These are phyloP conservation scores for Sturmia bella DNA, from an alignment of 2,888 invertebrate species.

Conservation along the genomic window DNA sequence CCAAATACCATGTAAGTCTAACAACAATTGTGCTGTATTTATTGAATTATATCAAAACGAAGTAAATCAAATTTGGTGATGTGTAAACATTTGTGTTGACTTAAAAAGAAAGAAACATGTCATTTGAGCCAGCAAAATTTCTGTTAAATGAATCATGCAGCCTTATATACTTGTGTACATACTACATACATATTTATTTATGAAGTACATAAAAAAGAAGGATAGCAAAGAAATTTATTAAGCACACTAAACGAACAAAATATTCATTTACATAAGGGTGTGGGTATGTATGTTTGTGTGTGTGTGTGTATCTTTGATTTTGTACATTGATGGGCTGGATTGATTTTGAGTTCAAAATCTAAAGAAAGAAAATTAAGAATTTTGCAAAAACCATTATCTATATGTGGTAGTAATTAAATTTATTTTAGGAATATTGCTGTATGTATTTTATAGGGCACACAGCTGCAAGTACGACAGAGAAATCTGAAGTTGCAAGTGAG, in stretches of 20 bases:
- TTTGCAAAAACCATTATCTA: too few relatives aligned
- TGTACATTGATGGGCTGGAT: too few relatives aligned
- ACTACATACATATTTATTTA: background rate
- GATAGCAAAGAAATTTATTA: slow-evolving; percentile 6
- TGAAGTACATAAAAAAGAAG: background rate
- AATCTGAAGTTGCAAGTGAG: slow-evolving; percentile 66
- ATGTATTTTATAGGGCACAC: background rate
- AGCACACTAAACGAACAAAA: background rate
- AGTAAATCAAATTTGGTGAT: slow-evolving; percentile 48
- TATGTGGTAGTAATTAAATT: too few relatives aligned
- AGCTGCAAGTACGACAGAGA: slow-evolving; percentile 2
- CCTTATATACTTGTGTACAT: too few relatives aligned
- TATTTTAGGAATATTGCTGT: too few relatives aligned
- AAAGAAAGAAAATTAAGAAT: too few relatives aligned
- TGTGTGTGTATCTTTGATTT: too few relatives aligned
- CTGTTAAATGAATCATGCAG: slow-evolving; percentile 47
- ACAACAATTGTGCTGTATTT: too few relatives aligned
- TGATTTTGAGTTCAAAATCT: too few relatives aligned
- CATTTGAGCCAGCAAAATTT: slow-evolving; percentile 15
- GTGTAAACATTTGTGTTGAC: slow-evolving; percentile 45
- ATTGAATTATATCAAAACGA: too few relatives aligned
- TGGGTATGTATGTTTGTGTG: too few relatives aligned
- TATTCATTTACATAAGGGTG: background rate
- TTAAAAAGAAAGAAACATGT: slow-evolving; percentile 29
- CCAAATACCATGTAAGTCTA: slow-evolving; percentile 56